These are phyloP conservation scores for Incurvaria masculella DNA, from an alignment of 2,888 invertebrate genomes.

Conservation along the genomic window DNA sequence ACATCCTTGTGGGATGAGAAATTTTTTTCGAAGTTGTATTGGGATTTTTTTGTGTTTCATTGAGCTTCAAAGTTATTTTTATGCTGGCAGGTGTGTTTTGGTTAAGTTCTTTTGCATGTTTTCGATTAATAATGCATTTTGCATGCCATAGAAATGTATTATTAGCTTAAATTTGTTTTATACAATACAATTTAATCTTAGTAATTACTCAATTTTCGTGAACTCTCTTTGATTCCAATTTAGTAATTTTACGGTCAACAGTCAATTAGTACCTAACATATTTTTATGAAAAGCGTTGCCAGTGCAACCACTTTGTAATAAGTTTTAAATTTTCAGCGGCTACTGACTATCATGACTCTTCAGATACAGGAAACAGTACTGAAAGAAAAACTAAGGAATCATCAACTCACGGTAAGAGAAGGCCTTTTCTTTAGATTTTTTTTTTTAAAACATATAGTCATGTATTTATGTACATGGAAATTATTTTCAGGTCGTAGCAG, in stretches of 20 bases:
- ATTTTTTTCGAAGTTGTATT: neutral
- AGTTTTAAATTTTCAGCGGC: no score
- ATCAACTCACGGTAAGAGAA: conserved; percentile 36
- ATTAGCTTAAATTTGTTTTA: no score
- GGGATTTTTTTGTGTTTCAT: neutral
- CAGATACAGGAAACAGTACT: conserved; percentile 49
- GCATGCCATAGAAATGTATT: neutral
- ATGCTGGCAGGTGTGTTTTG: neutral
- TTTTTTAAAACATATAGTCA: no score
- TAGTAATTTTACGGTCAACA: no score
- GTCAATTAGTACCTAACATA: no score
- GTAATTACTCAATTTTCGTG: no score
- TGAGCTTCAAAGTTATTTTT: neutral
- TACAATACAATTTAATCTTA: no score
- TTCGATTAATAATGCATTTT: neutral
- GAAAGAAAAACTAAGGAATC: conserved; percentile 46
- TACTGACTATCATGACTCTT: conserved; percentile 54
- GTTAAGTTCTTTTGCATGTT: neutral
- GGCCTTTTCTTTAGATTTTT: conserved; percentile 3
- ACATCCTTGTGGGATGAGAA: neutral
- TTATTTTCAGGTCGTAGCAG: conserved; percentile 50
- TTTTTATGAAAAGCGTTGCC: no score
- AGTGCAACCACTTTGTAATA: no score
- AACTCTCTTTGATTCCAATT: no score
- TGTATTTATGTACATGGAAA: conserved; percentile 1